Percentiles rank a stretch among this genome's conserved stretches.
Conservation (phyloP, 2,113 vertebrate genomes). For the Indicator indicator region DNA sequence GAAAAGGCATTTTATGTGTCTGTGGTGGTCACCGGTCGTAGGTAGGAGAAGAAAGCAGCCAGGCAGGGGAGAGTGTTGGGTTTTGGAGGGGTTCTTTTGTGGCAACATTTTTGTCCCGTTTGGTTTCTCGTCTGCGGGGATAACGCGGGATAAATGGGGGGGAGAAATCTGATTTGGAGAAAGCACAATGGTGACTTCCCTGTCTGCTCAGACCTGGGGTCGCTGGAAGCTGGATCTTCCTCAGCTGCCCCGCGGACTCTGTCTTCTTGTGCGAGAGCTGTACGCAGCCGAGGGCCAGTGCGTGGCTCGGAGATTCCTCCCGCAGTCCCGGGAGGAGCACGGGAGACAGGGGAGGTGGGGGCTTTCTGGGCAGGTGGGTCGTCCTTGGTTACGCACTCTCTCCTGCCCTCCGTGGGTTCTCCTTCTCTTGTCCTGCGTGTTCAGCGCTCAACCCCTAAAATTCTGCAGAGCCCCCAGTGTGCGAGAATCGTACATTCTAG, state of each 20-base stretch:
- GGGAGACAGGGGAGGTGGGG: too few relatives aligned
- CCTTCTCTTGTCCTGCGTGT: background rate
- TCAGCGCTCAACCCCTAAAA: rapidly evolving
- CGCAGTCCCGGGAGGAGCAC: background rate
- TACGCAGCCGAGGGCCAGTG: background rate
- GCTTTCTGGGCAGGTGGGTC: rapidly evolving
- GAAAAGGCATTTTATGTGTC: background rate
- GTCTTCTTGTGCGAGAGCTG: background rate
- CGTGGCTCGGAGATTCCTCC: background rate
- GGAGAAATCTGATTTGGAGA: background rate
- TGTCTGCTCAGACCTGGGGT: background rate
- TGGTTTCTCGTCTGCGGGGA: background rate
- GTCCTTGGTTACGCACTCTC: background rate
- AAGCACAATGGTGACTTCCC: background rate
- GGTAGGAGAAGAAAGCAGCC: background rate
- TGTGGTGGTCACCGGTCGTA: background rate
- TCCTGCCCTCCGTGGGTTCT: background rate
- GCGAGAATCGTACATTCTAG: rapidly evolving
- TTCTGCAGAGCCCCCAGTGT: background rate
- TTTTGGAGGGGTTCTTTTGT: background rate
- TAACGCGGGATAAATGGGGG: rapidly evolving
- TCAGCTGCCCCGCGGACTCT: background rate
- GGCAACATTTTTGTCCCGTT: background rate
- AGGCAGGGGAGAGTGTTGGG: too few relatives aligned
- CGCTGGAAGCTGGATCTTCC: background rate